These are phyloP conservation scores for Cheilosia soror DNA, from an alignment of 2,888 invertebrate species.

Conservation along the genomic window DNA sequence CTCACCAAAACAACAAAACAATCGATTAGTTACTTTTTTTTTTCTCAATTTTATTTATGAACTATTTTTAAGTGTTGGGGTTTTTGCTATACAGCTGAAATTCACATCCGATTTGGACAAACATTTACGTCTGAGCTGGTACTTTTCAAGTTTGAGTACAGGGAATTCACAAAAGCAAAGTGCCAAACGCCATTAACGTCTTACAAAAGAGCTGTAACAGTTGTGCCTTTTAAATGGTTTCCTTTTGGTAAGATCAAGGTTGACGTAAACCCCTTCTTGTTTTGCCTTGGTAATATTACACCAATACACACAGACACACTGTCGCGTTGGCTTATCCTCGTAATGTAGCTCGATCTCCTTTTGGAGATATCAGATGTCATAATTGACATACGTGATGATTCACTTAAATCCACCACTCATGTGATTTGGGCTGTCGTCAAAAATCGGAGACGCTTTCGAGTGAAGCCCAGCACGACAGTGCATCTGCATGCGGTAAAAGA, in stretches of 20 bases:
- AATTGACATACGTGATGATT: slow-evolving; percentile 49
- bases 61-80: slow-evolving; percentile 22
- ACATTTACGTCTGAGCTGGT: slow-evolving; percentile 32
- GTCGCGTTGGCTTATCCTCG: slow-evolving; percentile 5
- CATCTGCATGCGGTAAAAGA: slow-evolving; percentile 65
- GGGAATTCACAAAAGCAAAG: background rate
- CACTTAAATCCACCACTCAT: slow-evolving; percentile 16
- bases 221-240: slow-evolving; percentile 3
- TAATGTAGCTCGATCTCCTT: slow-evolving; percentile 4
- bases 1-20: slow-evolving; percentile 9
- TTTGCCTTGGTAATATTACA: background rate
- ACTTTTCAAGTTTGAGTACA: slow-evolving; percentile 9
- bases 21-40: background rate
- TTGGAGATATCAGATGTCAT: slow-evolving; percentile 34
- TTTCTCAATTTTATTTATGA: slow-evolving; percentile 26
- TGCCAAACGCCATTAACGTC: slow-evolving; percentile 14
- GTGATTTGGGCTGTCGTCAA: slow-evolving; percentile 11
- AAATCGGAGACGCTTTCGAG: background rate
- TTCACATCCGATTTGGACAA: slow-evolving; percentile 14
- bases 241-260: slow-evolving; percentile 37
- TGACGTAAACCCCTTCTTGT: background rate
- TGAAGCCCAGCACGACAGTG: slow-evolving; percentile 52
- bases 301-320: background rate
- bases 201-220: background rate
- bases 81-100: background rate